Evolutionary conservation across 2,797 vertebrate species (phyloP), one percentile per base, ranked within the genome.

Genomic region (Acipenser transmontanus): DNA sequence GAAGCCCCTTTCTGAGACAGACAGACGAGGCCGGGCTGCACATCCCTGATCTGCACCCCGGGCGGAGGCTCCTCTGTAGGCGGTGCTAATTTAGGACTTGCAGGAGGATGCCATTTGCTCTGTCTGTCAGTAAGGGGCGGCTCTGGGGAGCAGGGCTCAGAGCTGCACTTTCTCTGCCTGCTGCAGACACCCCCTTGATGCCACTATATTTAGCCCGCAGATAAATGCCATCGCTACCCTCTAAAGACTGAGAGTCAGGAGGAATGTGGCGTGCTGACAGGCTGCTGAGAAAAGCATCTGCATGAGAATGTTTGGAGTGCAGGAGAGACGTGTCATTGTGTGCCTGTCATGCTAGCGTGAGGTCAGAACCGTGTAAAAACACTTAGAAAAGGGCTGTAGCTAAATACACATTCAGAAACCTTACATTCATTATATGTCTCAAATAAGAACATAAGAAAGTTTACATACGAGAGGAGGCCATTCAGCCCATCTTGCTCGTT

Each of bases 171-270:
- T 57, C 52, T 63, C 61, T 65, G 11, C 8, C 12, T 50, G 54
- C 52, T 14, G 65, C 65, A 51, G 79, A 84, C 80, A 77, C 59
- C 69, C 70, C 49, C 68, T 76, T 34, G 34, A 34, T 34, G 34
- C 34, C 4, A 34, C 82, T 87, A 85, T 83, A 86, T 84, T 81
- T 87, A 85, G 77, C 76, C 72, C 10, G 74, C 66, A 72, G 73
- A 69, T 51, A 69, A 72, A 78, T 82, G 74, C 77, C 78, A 75
- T 70, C 70, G 69, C 64, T 6, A 74, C 72, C 73, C 60, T 20
- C 64, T 77, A 76, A 76, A 75, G 76, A 80, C 66, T 61, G 62
- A 81, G 74, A 69, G 68, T 47, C 47, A 51, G 47, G 52, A 56
- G 64, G 66, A 70, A 59, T 66, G 63, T 59, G 57, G 63, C 0